Conservation (phyloP, 2,888 invertebrate species). For the Auanema freiburgensis region DNA sequence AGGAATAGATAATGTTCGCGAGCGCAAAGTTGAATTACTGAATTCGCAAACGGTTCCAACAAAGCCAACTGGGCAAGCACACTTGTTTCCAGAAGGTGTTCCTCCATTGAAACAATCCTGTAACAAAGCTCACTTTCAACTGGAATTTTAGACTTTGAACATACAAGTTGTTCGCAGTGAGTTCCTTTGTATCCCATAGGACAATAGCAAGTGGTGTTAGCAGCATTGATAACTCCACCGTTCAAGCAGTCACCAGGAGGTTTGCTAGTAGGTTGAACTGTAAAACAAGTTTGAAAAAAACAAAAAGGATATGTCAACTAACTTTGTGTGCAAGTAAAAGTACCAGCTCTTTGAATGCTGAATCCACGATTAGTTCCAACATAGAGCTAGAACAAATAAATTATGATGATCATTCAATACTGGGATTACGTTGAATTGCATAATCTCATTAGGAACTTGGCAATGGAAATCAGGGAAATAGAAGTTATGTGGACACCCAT, state of each 20-base stretch:
- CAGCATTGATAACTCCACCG: conserved; percentile 45
- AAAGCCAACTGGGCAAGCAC: conserved; percentile 42
- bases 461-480: conserved; percentile 52
- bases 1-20: conserved; percentile 1
- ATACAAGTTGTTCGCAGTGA: conserved; percentile 36
- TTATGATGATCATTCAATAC: not conserved
- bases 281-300: conserved; percentile 9
- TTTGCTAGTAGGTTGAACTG: conserved; percentile 35
- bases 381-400: conserved; percentile 32
- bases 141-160: no score
- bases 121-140: no score
- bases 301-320: not conserved
- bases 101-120: conserved; percentile 45
- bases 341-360: conserved; percentile 49
- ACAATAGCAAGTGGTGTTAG: conserved; percentile 50
- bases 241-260: conserved; percentile 47
- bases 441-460: conserved; percentile 35
- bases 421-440: conserved; percentile 45
- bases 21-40: not conserved
- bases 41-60: conserved; percentile 36
- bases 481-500: conserved; percentile 46
- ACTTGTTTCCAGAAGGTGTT: conserved; percentile 30
- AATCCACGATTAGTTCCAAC: conserved; percentile 41
- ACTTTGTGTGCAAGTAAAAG: conserved; percentile 41
- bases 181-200: conserved; percentile 44